Conservation (phyloP, 2,113 vertebrate species). For the Tragelaphus imberbis region DNA sequence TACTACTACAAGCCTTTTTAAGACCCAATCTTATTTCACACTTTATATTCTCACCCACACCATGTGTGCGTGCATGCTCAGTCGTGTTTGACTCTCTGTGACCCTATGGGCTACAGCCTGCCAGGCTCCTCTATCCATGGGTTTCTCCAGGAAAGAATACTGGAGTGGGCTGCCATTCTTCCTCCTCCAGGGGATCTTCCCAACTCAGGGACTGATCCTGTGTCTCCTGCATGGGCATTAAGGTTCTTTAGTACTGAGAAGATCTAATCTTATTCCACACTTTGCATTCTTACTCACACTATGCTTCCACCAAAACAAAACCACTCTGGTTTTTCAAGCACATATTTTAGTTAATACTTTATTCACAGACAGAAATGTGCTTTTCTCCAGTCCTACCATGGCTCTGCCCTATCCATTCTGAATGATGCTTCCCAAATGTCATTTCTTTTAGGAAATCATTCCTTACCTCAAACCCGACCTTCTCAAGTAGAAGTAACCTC, state of each 20-base stretch:
- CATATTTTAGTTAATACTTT: not conserved
- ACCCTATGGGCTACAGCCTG: not conserved
- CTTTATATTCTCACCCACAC: not conserved
- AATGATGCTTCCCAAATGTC: not conserved
- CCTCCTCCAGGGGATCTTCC: not conserved
- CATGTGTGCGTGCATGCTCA: not conserved
- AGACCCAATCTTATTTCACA: not conserved
- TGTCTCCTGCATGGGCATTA: not conserved
- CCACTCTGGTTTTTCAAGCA: not conserved
- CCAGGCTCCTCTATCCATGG: not conserved
- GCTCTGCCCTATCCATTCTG: not conserved
- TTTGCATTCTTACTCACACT: not conserved
- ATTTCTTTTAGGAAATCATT: not conserved
- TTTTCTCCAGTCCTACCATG: not conserved
- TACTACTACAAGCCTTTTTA: not conserved
- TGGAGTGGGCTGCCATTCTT: not conserved
- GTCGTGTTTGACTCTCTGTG: not conserved
- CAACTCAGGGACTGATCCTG: not conserved
- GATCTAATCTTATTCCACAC: not conserved
- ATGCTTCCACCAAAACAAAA: not conserved
- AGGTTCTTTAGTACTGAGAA: not conserved
- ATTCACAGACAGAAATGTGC: not conserved
- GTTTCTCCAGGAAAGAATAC: not conserved
- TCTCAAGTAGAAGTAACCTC: not conserved
- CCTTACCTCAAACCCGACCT: not conserved